Conservation (phyloP, 2,797 vertebrate genomes). For the Acanthurus lineatus region DNA sequence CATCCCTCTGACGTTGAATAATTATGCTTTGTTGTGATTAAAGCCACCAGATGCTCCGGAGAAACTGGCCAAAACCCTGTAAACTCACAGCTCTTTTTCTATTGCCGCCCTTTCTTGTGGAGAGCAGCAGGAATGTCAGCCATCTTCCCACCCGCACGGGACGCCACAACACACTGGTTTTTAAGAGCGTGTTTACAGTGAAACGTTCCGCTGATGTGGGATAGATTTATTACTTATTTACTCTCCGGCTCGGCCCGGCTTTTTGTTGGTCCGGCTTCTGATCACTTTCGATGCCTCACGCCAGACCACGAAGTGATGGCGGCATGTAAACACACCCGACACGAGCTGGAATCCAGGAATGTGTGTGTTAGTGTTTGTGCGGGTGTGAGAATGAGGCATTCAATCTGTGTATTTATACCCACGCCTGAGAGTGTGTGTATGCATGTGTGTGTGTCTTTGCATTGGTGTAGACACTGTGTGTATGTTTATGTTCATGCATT, state of each 20-base stretch:
- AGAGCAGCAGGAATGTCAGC: conserved; percentile 77
- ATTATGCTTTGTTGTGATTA: conserved; percentile 78
- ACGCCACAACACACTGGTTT: conserved; percentile 66
- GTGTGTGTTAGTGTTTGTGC: conserved; percentile 66
- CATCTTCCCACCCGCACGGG: conserved; percentile 74
- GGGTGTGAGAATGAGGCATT: conserved; percentile 59
- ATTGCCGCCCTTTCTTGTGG: conserved; percentile 75
- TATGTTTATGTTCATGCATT: not conserved
- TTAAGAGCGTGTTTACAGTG: conserved; percentile 80
- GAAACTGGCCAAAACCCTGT: conserved; percentile 54
- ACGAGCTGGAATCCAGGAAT: conserved; percentile 61
- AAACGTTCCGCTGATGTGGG: conserved; percentile 76
- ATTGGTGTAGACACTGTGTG: not conserved
- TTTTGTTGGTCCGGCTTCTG: conserved; percentile 71
- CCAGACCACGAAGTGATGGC: conserved; percentile 80
- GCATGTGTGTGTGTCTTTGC: conserved; percentile 18
- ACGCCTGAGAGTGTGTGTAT: conserved; percentile 44
- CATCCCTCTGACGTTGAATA: conserved; percentile 64
- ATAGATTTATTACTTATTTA: conserved; percentile 87
- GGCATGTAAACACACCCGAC: conserved; percentile 76
- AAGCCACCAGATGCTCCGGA: conserved; percentile 75
- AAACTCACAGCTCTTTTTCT: conserved; percentile 68
- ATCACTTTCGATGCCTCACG: conserved; percentile 80
- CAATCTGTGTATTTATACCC: conserved; percentile 53
- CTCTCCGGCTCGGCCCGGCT: conserved; percentile 67